Evolutionary conservation across 1,140 invertebrate genomes (phyloP).

Genomic region (Lordiphosa collinella): DNA sequence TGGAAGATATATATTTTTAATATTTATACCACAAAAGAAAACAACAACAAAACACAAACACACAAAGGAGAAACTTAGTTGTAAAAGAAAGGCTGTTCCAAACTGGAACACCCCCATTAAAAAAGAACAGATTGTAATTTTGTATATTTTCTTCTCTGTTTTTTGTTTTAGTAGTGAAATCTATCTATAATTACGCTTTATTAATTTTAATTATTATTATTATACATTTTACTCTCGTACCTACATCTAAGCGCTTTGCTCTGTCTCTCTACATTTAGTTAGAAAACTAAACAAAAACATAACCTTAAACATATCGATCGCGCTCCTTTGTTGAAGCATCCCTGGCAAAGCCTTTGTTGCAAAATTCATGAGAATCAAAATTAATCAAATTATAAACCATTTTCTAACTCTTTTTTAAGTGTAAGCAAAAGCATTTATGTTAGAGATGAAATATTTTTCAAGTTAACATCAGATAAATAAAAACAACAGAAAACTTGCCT

Average conservation of each 20-base stretch:
- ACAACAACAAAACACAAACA: conserved; percentile 27
- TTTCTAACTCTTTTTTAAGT: conserved; percentile 19
- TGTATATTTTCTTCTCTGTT: conserved; percentile 52
- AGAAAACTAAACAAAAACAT: conserved; percentile 40
- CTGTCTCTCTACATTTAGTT: conserved; percentile 25
- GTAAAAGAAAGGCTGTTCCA: conserved; percentile 13
- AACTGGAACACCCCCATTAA: not conserved
- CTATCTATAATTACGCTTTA: conserved; percentile 71
- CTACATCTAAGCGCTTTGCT: conserved; percentile 44
- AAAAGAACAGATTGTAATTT: conserved; percentile 39
- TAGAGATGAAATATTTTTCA: conserved; percentile 56
- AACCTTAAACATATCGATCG: conserved; percentile 53
- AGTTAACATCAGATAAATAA: conserved; percentile 41
- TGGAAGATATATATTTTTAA: conserved; percentile 64
- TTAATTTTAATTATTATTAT: conserved; percentile 72
- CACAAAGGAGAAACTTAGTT: conserved; percentile 49
- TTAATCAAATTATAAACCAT: conserved; percentile 51
- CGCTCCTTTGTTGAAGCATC: conserved; percentile 41
- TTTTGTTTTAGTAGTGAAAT: conserved; percentile 68
- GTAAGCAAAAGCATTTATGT: conserved; percentile 71
- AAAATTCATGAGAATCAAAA: conserved; percentile 48
- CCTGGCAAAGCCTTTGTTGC: conserved; percentile 28
- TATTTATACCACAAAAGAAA: conserved; percentile 58
- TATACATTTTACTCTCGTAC: conserved; percentile 54
- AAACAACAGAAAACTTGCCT: conserved; percentile 61